A percentile compares a stretch with the other conserved stretches of the same genome.
Evolutionary conservation across 2,113 vertebrate genomes (phyloP).

Genomic region (Eurypyga helias): DNA sequence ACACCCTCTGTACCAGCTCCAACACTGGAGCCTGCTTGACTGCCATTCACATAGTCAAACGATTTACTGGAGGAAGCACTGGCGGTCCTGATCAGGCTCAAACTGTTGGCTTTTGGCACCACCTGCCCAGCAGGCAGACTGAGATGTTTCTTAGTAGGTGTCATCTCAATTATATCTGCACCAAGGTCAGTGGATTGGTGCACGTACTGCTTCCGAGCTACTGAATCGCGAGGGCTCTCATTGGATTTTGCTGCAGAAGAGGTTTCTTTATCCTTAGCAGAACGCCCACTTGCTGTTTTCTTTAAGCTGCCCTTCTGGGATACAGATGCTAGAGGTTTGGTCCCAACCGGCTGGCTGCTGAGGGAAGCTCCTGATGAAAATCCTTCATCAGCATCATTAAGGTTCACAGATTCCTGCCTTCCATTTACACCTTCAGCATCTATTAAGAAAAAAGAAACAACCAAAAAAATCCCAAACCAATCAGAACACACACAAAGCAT

Average conservation of each 20-base stretch:
- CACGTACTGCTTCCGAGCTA: slow-evolving; percentile 78
- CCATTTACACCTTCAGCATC: slow-evolving; percentile 88
- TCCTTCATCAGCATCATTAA: slow-evolving; percentile 96
- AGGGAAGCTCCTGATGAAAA: slow-evolving; percentile 97
- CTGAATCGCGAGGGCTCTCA: slow-evolving; percentile 76
- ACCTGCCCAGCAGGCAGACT: slow-evolving; percentile 86
- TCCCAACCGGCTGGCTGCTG: slow-evolving; percentile 92
- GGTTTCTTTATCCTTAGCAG: slow-evolving; percentile 84
- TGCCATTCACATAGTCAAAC: slow-evolving; percentile 92
- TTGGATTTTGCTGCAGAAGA: slow-evolving; percentile 64
- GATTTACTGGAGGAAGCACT: slow-evolving; percentile 97
- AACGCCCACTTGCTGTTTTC: slow-evolving; percentile 87
- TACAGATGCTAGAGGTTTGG: slow-evolving; percentile 76
- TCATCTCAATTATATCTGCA: slow-evolving; percentile 88
- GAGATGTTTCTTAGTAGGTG: slow-evolving; percentile 91
- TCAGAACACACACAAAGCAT: slow-evolving; percentile 45
- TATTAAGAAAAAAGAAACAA: slow-evolving; percentile 68
- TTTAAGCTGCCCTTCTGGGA: slow-evolving; percentile 88
- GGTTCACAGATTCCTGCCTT: slow-evolving; percentile 89
- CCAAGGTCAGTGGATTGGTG: slow-evolving; percentile 74
- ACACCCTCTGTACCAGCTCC: slow-evolving; percentile 74
- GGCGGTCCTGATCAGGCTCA: slow-evolving; percentile 89
- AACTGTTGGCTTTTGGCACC: slow-evolving; percentile 81
- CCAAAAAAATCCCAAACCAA: slow-evolving; percentile 17
- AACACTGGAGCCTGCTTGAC: slow-evolving; percentile 74